These are phyloP conservation scores for Cheilosia scutellata DNA, from an alignment of 2,888 invertebrate species.

Conservation along the genomic window DNA sequence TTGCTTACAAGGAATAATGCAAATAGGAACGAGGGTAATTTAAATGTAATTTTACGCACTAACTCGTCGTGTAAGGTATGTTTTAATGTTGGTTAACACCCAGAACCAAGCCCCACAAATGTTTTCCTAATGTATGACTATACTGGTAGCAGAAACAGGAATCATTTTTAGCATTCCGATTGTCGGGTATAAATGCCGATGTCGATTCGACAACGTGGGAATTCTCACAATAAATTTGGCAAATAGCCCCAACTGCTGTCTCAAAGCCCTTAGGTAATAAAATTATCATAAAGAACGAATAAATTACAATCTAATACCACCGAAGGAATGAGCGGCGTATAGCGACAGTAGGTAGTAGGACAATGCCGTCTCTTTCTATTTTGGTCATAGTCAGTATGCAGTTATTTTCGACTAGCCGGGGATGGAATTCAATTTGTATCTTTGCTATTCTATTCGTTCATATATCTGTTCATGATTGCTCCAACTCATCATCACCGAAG, in stretches of 20 bases:
- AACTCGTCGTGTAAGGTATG: conserved; percentile 21
- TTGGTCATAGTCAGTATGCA: too few relatives aligned
- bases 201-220: conserved; percentile 26
- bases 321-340: too few relatives aligned
- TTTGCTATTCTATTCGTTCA: too few relatives aligned
- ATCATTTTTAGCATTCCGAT: not conserved
- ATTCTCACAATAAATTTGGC: conserved; percentile 47
- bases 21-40: not conserved
- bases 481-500: too few relatives aligned
- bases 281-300: conserved; percentile 73
- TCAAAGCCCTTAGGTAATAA: conserved; percentile 43
- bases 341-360: too few relatives aligned
- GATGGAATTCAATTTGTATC: too few relatives aligned
- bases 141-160: not conserved
- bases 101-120: conserved; percentile 7
- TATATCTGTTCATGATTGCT: too few relatives aligned
- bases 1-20: not conserved
- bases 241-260: conserved; percentile 3
- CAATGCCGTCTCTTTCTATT: too few relatives aligned
- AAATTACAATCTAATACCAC: conserved; percentile 47
- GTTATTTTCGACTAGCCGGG: too few relatives aligned
- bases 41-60: conserved; percentile 18
- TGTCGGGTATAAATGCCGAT: conserved; percentile 14
- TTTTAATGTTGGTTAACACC: conserved; percentile 33
- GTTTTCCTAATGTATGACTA: conserved; percentile 1